Percentiles rank a stretch among this genome's conserved stretches.
Evolutionary conservation across 1,140 invertebrate species (phyloP).

Genomic region (Euura saliciscinereae): DNA sequence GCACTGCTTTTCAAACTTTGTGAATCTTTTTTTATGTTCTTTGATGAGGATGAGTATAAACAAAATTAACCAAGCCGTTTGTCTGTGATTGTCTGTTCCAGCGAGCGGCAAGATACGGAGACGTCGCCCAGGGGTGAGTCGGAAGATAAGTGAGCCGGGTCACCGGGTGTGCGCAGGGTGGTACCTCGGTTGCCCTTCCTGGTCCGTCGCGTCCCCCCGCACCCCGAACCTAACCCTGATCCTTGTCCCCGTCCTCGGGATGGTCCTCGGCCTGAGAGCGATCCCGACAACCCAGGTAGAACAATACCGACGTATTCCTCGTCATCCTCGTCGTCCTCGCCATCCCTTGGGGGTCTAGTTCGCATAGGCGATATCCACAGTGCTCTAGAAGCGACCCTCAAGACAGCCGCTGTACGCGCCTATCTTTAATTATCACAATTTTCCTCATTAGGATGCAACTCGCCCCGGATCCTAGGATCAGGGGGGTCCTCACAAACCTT

Average conservation of each 20-base stretch:
- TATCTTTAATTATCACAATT: constrained; percentile 35
- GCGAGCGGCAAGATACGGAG: constrained; percentile 55
- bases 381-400: constrained; percentile 38
- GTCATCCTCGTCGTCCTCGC: constrained; percentile 9
- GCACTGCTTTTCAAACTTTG: no score
- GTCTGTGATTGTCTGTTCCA: constrained; percentile 35
- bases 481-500: background rate
- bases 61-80: background rate
- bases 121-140: constrained; percentile 48
- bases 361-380: constrained; percentile 41
- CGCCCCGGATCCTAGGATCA: background rate
- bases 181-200: constrained; percentile 39
- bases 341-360: constrained; percentile 35
- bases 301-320: constrained; percentile 18
- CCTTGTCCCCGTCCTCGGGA: constrained; percentile 9
- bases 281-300: constrained; percentile 2
- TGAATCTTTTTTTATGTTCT: no score
- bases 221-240: constrained; percentile 37
- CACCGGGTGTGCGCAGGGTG: constrained; percentile 52
- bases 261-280: background rate
- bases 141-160: constrained; percentile 57
- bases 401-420: constrained; percentile 36
- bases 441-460: background rate
- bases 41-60: no score
- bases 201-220: constrained; percentile 47